Conservation (phyloP, 2,113 vertebrate species). For the Isichthys henryi region DNA sequence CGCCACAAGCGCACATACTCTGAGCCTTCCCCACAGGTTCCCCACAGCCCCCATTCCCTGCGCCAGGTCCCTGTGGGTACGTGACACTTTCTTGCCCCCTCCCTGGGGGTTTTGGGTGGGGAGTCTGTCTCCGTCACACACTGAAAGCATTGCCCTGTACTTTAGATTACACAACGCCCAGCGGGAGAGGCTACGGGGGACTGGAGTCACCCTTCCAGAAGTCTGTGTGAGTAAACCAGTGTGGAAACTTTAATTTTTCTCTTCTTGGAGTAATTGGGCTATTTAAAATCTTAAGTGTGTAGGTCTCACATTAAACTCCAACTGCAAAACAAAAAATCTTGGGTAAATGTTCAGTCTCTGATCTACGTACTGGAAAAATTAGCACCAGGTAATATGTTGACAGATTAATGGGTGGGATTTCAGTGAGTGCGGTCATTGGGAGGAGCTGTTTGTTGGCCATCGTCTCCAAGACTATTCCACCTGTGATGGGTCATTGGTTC, state of each 20-base stretch:
- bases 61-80: slow-evolving; percentile 36
- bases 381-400: neutral
- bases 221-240: slow-evolving; percentile 35
- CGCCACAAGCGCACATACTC: slow-evolving; percentile 55
- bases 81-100: neutral
- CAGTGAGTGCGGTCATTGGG: neutral
- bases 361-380: neutral
- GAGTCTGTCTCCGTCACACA: neutral
- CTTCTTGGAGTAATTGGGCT: neutral
- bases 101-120: neutral
- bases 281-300: neutral
- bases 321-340: no score
- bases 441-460: neutral
- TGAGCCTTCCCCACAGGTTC: slow-evolving; percentile 44
- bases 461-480: neutral
- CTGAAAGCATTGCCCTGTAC: neutral
- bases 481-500: neutral
- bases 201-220: slow-evolving; percentile 38
- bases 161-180: slow-evolving; percentile 36
- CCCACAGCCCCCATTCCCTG: slow-evolving; percentile 38
- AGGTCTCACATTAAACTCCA: neutral
- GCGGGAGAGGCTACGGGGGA: slow-evolving; percentile 29
- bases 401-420: neutral
- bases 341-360: neutral
- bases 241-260: neutral